Conservation (phyloP, 2,113 vertebrate genomes). For the Sialia sialis region DNA sequence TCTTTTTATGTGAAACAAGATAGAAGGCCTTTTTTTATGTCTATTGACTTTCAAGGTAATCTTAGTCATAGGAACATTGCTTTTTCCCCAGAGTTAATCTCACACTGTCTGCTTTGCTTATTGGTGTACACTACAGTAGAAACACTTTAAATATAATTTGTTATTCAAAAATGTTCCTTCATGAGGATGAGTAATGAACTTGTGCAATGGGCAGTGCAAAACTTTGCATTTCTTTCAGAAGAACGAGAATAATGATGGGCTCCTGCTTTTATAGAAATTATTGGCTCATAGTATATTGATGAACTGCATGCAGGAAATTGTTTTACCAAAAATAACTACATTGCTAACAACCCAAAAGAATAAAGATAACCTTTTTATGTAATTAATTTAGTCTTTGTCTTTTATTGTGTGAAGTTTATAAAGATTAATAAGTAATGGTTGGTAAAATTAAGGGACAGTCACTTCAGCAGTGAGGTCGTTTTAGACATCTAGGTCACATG, state of each 20-base stretch:
- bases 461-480: background rate
- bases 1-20: background rate
- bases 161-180: slow-evolving; percentile 33
- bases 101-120: slow-evolving; percentile 57
- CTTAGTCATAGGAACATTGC: slow-evolving; percentile 5
- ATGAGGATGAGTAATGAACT: slow-evolving; percentile 50
- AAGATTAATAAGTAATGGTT: background rate
- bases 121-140: slow-evolving; percentile 55
- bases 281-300: slow-evolving; percentile 68
- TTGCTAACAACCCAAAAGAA: slow-evolving; percentile 78
- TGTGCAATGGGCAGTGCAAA: slow-evolving; percentile 48
- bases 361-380: slow-evolving; percentile 85
- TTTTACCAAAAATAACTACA: slow-evolving; percentile 72
- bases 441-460: background rate
- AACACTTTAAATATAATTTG: slow-evolving; percentile 48
- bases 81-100: slow-evolving; percentile 63
- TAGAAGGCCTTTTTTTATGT: background rate
- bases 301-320: slow-evolving; percentile 85
- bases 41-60: slow-evolving; percentile 36
- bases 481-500: background rate
- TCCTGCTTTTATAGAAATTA: slow-evolving; percentile 76
- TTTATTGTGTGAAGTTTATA: background rate
- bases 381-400: slow-evolving; percentile 59
- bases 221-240: slow-evolving; percentile 74
- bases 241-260: slow-evolving; percentile 56